Evolutionary conservation across 2,113 vertebrate genomes (phyloP), one percentile per base, ranked within the genome.

Genomic region (Microtus pennsylvanicus): DNA sequence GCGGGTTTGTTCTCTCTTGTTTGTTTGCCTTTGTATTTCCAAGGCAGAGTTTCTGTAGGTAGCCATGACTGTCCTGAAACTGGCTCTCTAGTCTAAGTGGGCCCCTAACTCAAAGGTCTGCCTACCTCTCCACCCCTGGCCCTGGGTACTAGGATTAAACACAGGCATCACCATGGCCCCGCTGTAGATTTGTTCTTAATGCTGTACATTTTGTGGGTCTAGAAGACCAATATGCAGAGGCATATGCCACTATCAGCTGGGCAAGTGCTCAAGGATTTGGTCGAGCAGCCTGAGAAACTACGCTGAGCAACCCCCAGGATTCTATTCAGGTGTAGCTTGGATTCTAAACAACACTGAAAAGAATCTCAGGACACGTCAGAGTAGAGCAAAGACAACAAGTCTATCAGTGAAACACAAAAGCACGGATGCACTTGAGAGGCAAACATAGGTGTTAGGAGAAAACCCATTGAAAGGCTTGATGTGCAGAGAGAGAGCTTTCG

Each of bases 401-500:
- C 26, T 70, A 26, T 52, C 14, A 2, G 12, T n/a, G 33, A 22
- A 33, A 33, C 52, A 42, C 52, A 42, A 72, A 69, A 52, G 17
- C 22, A 3, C 13, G n/a, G 11, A 87, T 16, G 19, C 21, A 14
- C 83, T 69, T 24, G 45, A 87, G 33, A n/a, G 67, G 6, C 45
- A 70, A 35, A 2, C 7, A 4, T 21, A 22, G 9, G 28, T 22
- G 19, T 69, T 33, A 86, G 83, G 35, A 14, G 63, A 86, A 47
- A 47, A 33, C 30, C 50, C 65, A 87, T 19, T 22, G 7, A n/a
- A 70, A 14, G 33, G 21, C 30, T 72, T 52, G 47, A 9, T 4
- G 13, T 4, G 47, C 47, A 5, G 28, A 63, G 10, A 10, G 1
- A 35, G 30, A 2, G 2, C 9, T 3, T 50, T 52, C 26, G 14